These are phyloP conservation scores for Aphaenogaster floridana DNA, from an alignment of 1,140 invertebrate genomes.

Conservation along the genomic window DNA sequence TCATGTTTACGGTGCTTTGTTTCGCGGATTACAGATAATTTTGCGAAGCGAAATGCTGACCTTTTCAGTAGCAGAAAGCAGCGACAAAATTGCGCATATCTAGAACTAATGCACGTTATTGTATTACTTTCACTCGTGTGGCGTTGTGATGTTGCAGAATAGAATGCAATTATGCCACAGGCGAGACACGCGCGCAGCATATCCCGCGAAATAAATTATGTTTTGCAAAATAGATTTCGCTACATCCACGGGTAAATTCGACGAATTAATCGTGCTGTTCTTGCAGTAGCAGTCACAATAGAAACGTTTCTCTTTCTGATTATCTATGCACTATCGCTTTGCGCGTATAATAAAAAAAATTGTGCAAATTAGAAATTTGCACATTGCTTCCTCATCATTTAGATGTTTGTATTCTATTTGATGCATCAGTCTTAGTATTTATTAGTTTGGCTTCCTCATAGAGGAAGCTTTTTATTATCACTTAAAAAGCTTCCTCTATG, in stretches of 20 bases:
- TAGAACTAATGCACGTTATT: slow-evolving; percentile 50
- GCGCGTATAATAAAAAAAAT: background rate
- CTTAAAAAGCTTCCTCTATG: no score
- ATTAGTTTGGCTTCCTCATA: no score
- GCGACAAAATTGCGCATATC: slow-evolving; percentile 48
- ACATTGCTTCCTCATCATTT: no score
- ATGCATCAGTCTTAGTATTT: no score
- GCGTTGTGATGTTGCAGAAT: slow-evolving; percentile 53
- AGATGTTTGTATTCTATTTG: no score
- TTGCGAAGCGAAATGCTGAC: background rate
- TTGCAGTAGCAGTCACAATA: background rate
- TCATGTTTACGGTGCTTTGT: background rate
- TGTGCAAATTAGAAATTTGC: no score
- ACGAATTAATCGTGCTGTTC: slow-evolving; percentile 34
- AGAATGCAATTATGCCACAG: slow-evolving; percentile 56
- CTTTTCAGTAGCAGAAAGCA: slow-evolving; percentile 42
- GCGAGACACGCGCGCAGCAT: slow-evolving; percentile 37
- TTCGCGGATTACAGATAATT: slow-evolving; percentile 15
- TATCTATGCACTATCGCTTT: background rate
- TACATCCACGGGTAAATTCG: slow-evolving; percentile 35
- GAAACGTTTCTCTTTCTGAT: slow-evolving; percentile 32
- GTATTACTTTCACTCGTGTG: slow-evolving; percentile 45
- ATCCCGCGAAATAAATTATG: slow-evolving; percentile 53
- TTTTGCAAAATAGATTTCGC: slow-evolving; percentile 50
- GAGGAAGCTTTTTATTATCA: no score